Conservation (phyloP, 2,113 vertebrate genomes). For the Istiophorus platypterus region DNA sequence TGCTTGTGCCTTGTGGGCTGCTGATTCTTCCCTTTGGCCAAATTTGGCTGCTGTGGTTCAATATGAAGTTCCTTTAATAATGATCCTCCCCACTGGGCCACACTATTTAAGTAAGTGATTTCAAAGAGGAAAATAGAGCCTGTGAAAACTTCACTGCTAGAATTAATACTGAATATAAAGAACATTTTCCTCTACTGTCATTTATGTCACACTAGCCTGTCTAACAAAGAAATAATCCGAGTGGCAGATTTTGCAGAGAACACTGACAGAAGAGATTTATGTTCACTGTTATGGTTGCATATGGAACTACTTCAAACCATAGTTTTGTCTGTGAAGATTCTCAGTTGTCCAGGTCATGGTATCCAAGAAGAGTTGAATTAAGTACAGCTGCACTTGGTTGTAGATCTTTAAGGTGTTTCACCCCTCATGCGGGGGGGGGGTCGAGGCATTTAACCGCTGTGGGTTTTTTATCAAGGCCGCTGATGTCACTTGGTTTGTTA, state of each 20-base stretch:
- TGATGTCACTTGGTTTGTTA: no score
- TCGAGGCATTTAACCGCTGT: no score
- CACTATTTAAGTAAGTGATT: constrained; percentile 52
- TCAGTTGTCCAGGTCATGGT: no score
- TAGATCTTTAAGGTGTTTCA: no score
- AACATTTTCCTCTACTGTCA: background rate
- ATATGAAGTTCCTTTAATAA: constrained; percentile 60
- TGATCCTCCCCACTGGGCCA: constrained; percentile 44
- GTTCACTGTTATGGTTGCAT: background rate
- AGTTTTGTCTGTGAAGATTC: no score
- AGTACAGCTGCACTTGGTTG: no score
- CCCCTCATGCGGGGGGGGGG: no score
- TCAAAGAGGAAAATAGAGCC: constrained; percentile 27
- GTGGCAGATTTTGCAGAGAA: background rate
- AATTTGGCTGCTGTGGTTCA: constrained; percentile 60
- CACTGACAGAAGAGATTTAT: background rate
- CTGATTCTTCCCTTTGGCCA: constrained; percentile 60
- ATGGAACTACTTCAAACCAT: background rate
- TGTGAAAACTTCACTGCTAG: constrained; percentile 25
- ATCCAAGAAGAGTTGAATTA: no score
- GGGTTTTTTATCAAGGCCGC: no score
- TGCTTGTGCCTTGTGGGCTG: constrained; percentile 40
- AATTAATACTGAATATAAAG: background rate
- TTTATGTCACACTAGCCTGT: background rate
- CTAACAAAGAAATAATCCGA: background rate